A percentile compares a stretch with the other conserved stretches of the same genome.
Evolutionary conservation across 1,140 invertebrate species (phyloP).

Genomic region (Campoletis sonorensis): DNA sequence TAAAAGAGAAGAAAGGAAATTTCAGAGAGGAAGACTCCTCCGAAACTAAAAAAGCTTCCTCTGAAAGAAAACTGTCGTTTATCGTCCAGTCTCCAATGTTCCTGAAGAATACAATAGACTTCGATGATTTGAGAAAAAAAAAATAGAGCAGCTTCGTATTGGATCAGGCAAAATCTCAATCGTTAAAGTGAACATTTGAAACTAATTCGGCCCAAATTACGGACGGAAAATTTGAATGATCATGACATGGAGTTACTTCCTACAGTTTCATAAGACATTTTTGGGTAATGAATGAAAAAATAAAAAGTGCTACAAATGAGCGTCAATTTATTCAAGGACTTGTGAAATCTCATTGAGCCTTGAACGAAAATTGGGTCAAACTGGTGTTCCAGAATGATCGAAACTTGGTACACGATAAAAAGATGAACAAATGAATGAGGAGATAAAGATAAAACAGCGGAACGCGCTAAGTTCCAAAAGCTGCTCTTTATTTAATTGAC

Average conservation of each 20-base stretch:
- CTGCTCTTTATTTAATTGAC: neutral
- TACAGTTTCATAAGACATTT: too few species aligned
- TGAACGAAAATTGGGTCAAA: too few species aligned
- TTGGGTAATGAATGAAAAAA: too few species aligned
- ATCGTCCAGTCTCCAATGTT: neutral
- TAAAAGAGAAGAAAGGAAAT: neutral
- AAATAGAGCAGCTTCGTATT: neutral
- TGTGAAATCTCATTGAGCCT: too few species aligned
- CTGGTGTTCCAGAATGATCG: too few species aligned
- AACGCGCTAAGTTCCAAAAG: too few species aligned
- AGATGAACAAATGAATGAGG: too few species aligned
- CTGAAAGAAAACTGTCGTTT: neutral
- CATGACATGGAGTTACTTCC: too few species aligned
- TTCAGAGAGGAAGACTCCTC: neutral
- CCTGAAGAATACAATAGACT: neutral
- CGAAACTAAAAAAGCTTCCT: neutral
- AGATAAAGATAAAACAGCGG: too few species aligned
- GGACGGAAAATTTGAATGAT: neutral
- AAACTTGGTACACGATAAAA: too few species aligned
- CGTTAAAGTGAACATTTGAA: neutral
- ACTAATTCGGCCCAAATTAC: neutral
- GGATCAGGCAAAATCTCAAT: constrained; percentile 45
- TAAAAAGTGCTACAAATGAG: too few species aligned
- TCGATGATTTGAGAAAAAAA: neutral
- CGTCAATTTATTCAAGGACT: too few species aligned